These are phyloP conservation scores for Cecidostiba fungosa DNA, from an alignment of 2,888 invertebrate genomes.

Conservation along the genomic window DNA sequence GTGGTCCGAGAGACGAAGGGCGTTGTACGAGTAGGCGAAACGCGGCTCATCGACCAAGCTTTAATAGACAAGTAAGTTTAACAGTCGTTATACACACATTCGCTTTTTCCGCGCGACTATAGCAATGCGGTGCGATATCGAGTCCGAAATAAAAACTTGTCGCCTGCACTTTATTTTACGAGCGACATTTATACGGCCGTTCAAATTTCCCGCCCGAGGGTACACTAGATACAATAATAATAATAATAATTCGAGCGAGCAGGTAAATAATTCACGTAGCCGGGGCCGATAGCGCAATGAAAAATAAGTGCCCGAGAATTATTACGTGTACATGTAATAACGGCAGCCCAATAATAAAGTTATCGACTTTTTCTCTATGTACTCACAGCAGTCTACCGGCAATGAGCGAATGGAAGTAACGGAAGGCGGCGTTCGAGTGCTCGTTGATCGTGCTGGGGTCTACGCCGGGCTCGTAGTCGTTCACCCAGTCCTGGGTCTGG, in stretches of 20 bases:
- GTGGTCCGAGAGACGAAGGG: slow-evolving; percentile 87
- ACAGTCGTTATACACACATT: background rate
- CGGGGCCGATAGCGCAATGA: background rate
- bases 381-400: slow-evolving; percentile 87
- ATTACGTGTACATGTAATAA: background rate
- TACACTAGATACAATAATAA: too few relatives aligned
- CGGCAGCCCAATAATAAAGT: background rate
- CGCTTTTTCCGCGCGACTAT: background rate
- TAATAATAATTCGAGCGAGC: too few relatives aligned
- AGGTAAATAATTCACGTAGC: too few relatives aligned
- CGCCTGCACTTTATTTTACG: background rate
- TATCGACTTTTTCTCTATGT: background rate
- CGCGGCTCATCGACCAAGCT: slow-evolving; percentile 69
- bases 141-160: too few relatives aligned
- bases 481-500: slow-evolving; percentile 83
- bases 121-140: background rate
- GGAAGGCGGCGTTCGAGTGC: slow-evolving; percentile 87
- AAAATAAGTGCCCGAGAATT: background rate
- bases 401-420: slow-evolving; percentile 88
- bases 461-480: slow-evolving; percentile 86
- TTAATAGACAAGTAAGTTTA: background rate
- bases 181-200: background rate
- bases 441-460: slow-evolving; percentile 86
- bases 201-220: too few relatives aligned
- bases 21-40: slow-evolving; percentile 75